phyloP scores from a whole-genome alignment of 2,113 vertebrate species.

The Gnathonemus echidnorhynchus region DNA sequence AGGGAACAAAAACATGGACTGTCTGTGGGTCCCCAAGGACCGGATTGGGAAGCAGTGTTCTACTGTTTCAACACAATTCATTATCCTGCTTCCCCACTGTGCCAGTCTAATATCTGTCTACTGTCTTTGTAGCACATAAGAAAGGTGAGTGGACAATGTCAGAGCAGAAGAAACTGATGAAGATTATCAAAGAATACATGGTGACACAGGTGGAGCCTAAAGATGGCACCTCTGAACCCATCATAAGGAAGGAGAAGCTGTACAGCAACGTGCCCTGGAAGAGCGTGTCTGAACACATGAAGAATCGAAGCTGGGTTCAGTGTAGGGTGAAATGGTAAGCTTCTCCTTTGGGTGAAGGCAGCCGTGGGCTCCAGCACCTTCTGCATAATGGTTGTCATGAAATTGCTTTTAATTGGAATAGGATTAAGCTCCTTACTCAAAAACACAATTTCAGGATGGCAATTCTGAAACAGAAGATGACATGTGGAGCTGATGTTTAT shows the following conservation, averaged over 20 bases:
- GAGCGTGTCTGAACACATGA: slow-evolving; percentile 37
- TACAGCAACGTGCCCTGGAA: slow-evolving; percentile 50
- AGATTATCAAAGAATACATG: slow-evolving; percentile 37
- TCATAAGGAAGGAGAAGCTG: slow-evolving; percentile 37
- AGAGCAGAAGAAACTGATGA: slow-evolving; percentile 31
- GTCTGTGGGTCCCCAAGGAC: background rate
- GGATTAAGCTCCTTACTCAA: slow-evolving; percentile 18
- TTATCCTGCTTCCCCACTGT: background rate
- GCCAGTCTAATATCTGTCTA: background rate
- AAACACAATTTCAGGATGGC: slow-evolving; percentile 38
- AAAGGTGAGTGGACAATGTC: slow-evolving; percentile 26
- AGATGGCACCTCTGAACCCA: background rate
- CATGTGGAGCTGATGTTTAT: background rate
- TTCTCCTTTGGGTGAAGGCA: background rate
- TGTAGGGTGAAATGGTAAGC: slow-evolving; percentile 38
- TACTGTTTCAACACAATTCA: background rate
- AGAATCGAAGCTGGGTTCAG: slow-evolving; percentile 36
- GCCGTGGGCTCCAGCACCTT: background rate
- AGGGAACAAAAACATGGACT: background rate
- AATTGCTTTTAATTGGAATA: background rate
- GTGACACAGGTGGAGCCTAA: slow-evolving; percentile 9
- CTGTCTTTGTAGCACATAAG: slow-evolving; percentile 16
- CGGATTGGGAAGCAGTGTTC: background rate
- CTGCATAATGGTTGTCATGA: slow-evolving; percentile 3
- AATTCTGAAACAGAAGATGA: slow-evolving; percentile 35